Evolutionary conservation across 1,140 invertebrate genomes (phyloP).

Genomic region (Mercenaria mercenaria): DNA sequence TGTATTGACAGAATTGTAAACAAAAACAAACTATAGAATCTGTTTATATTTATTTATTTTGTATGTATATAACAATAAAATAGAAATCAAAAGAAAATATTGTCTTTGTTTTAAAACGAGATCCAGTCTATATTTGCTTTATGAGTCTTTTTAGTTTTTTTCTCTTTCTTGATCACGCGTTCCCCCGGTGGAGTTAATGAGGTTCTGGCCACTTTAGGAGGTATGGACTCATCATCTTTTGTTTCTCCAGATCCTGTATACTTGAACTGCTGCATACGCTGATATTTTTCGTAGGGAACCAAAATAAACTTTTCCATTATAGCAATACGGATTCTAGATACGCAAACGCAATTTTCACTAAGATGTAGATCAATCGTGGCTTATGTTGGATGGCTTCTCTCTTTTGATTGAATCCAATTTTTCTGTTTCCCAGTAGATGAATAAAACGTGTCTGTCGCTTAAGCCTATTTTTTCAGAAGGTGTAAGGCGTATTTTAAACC

Average conservation of each 20-base stretch:
- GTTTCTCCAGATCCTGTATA: background rate
- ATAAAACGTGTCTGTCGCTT: constrained; percentile 3
- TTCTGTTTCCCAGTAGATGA: background rate
- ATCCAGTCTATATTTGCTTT: background rate
- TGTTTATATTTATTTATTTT: background rate
- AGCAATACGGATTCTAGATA: background rate
- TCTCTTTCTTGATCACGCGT: background rate
- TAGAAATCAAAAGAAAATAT: too few relatives aligned
- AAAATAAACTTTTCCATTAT: constrained; percentile 36
- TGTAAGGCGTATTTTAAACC: background rate
- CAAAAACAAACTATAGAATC: background rate
- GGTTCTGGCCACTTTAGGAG: too few relatives aligned
- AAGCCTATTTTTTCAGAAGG: background rate
- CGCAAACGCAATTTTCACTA: background rate
- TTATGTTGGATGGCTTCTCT: background rate
- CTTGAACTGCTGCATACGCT: background rate
- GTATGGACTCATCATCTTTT: background rate
- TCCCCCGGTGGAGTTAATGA: background rate
- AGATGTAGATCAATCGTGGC: background rate
- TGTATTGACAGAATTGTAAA: background rate
- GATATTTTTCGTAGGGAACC: constrained; percentile 7
- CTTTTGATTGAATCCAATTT: background rate
- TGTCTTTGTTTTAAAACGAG: too few relatives aligned
- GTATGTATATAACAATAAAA: too few relatives aligned
- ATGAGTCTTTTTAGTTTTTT: background rate